Conservation (phyloP, 2,113 vertebrate genomes). For the Thamnophis sirtalis region DNA sequence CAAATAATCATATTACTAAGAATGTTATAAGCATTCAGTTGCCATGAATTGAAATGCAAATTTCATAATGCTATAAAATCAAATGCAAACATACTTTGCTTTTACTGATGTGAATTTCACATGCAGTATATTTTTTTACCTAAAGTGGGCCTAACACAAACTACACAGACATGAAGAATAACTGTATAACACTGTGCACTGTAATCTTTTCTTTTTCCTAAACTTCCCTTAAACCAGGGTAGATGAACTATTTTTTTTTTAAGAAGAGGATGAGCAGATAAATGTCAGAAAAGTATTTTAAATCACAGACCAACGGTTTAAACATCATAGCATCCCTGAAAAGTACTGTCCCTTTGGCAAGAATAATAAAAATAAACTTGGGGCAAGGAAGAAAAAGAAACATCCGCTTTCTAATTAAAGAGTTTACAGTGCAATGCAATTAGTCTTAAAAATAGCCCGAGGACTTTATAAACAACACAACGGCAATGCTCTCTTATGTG, state of each 20-base stretch:
- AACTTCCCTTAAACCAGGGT: neutral
- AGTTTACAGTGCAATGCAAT: neutral
- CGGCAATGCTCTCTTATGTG: neutral
- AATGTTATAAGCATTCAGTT: neutral
- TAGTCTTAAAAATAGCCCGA: constrained; percentile 2
- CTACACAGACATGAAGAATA: neutral
- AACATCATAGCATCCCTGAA: neutral
- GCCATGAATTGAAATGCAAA: too few species aligned
- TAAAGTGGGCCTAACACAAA: neutral
- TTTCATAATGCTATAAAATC: too few species aligned
- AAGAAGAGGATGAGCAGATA: neutral
- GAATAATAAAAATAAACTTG: neutral
- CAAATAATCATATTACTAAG: neutral
- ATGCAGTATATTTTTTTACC: neutral
- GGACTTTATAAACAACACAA: constrained; percentile 13
- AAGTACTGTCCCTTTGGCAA: neutral
- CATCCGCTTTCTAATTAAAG: constrained; percentile 1
- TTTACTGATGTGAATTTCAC: neutral
- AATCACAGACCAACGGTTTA: neutral
- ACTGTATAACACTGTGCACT: neutral
- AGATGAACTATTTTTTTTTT: neutral
- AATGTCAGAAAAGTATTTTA: neutral
- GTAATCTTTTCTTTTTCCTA: neutral
- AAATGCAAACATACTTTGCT: neutral
- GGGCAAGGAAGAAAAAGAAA: neutral